A percentile compares a stretch with the other conserved stretches of the same genome.
phyloP scores from a whole-genome alignment of 2,888 invertebrate species.

The Alloplasta piceator region DNA sequence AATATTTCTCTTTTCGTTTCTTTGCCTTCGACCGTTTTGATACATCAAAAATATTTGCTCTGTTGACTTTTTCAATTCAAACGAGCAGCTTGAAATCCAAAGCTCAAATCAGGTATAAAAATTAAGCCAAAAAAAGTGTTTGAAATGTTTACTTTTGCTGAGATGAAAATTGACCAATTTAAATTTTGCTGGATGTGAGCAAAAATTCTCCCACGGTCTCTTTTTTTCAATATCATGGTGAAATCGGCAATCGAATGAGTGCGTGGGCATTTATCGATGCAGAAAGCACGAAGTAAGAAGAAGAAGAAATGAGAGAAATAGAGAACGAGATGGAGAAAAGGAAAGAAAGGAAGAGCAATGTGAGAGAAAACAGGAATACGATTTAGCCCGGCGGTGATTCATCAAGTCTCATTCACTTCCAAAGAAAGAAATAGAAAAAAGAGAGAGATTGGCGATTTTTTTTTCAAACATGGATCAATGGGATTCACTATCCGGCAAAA shows the following conservation, averaged over 20 bases:
- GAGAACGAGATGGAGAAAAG: background rate
- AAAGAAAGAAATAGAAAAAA: background rate
- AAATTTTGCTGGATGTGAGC: slow-evolving; percentile 30
- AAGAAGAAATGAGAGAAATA: background rate
- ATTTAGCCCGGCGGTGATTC: slow-evolving; percentile 17
- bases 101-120: too few relatives aligned
- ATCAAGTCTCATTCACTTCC: slow-evolving; percentile 27
- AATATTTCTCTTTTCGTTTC: too few relatives aligned
- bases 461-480: slow-evolving; percentile 14
- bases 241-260: slow-evolving; percentile 44
- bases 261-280: slow-evolving; percentile 25
- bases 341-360: background rate
- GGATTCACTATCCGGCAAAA: background rate
- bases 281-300: background rate
- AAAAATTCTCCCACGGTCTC: background rate
- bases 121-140: background rate
- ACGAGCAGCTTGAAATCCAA: slow-evolving; percentile 2
- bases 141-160: background rate
- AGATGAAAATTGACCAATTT: slow-evolving; percentile 15
- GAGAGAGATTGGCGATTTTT: background rate
- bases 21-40: background rate
- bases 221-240: background rate
- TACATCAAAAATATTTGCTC: slow-evolving; percentile 7
- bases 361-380: slow-evolving; percentile 25
- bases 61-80: slow-evolving; percentile 26